Conservation (phyloP, 2,797 vertebrate genomes). For the Sternarchorhynchus goeldii region DNA sequence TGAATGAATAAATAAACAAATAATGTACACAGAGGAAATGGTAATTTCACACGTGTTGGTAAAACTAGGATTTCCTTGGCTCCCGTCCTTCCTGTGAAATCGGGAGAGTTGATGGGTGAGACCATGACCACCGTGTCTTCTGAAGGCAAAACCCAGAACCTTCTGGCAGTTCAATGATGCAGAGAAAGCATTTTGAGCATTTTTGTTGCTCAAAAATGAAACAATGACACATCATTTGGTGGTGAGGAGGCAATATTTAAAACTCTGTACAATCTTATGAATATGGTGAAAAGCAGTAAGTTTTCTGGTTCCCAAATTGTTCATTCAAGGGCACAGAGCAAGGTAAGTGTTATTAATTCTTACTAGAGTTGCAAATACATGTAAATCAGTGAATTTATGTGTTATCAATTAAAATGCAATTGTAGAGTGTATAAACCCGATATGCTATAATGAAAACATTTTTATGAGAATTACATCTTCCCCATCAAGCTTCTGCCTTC, state of each 20-base stretch:
- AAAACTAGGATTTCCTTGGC: neutral
- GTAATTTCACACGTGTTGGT: neutral
- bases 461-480: neutral
- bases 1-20: no score
- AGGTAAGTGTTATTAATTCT: neutral
- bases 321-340: neutral
- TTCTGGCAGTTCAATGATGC: neutral
- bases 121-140: neutral
- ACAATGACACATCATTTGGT: neutral
- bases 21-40: no score
- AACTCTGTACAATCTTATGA: neutral
- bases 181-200: no score
- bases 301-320: neutral
- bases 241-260: neutral
- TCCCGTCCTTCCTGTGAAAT: neutral
- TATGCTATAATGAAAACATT: no score
- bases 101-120: neutral
- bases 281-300: no score
- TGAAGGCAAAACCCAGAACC: neutral
- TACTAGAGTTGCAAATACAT: neutral
- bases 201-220: neutral
- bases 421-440: neutral
- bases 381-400: neutral
- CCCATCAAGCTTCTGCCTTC: no score
- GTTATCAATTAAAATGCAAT: neutral